Conservation (phyloP, 2,797 vertebrate species). For the Phataginus tetradactyla region DNA sequence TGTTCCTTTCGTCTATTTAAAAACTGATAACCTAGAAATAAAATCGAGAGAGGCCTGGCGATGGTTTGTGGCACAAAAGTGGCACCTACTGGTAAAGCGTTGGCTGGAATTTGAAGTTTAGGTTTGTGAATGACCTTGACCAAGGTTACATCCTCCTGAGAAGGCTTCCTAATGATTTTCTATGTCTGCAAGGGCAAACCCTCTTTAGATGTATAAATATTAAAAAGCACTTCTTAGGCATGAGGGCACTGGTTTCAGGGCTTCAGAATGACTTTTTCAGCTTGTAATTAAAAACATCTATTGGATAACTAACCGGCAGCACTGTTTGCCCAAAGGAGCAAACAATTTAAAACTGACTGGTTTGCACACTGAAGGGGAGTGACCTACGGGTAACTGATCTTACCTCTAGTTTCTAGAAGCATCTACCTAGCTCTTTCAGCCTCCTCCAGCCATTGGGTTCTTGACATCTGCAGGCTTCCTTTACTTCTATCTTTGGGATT, state of each 20-base stretch:
- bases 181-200: slow-evolving; percentile 72
- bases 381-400: neutral
- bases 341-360: slow-evolving; percentile 33
- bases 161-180: slow-evolving; percentile 78
- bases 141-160: slow-evolving; percentile 79
- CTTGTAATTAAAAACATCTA: slow-evolving; percentile 79
- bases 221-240: slow-evolving; percentile 65
- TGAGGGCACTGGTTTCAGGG: slow-evolving; percentile 57
- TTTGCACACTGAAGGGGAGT: neutral
- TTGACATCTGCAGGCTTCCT: neutral
- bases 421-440: neutral
- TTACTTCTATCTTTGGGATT: slow-evolving; percentile 45
- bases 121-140: slow-evolving; percentile 83
- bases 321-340: slow-evolving; percentile 67
- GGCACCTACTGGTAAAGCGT: slow-evolving; percentile 78
- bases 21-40: slow-evolving; percentile 85
- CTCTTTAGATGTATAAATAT: slow-evolving; percentile 79
- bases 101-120: slow-evolving; percentile 74
- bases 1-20: slow-evolving; percentile 82
- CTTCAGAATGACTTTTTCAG: slow-evolving; percentile 62
- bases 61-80: slow-evolving; percentile 80
- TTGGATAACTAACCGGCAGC: slow-evolving; percentile 67
- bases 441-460: neutral
- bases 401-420: neutral
- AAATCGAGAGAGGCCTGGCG: slow-evolving; percentile 71